phyloP scores from a whole-genome alignment of 2,113 vertebrate genomes.

The Collichthys lucidus region DNA sequence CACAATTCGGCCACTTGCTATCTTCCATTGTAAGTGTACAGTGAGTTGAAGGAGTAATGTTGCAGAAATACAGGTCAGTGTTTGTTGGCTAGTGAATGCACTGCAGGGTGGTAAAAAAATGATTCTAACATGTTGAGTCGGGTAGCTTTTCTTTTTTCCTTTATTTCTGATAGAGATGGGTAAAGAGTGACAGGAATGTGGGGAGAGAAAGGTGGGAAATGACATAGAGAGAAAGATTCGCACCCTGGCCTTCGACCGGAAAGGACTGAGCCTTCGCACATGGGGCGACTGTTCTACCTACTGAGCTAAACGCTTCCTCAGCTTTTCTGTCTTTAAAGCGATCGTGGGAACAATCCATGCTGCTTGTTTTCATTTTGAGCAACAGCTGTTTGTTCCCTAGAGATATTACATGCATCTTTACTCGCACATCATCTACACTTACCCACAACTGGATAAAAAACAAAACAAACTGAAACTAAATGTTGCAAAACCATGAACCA shows the following conservation, averaged over 20 bases:
- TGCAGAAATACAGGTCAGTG: neutral
- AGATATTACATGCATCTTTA: neutral
- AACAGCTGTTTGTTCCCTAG: neutral
- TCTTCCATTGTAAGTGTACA: neutral
- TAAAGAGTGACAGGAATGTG: too few species aligned
- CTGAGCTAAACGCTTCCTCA: too few species aligned
- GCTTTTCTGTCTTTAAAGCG: neutral
- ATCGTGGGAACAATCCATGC: neutral
- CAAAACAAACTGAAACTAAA: slow-evolving; percentile 1
- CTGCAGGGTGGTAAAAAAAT: neutral
- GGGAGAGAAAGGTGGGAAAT: too few species aligned
- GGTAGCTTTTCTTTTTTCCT: neutral
- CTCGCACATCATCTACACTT: neutral
- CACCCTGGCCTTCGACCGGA: too few species aligned
- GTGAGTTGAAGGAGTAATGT: neutral
- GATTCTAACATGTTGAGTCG: neutral
- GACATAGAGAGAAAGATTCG: too few species aligned
- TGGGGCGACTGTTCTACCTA: too few species aligned
- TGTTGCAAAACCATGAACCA: neutral
- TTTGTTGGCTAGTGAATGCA: neutral
- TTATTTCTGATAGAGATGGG: too few species aligned
- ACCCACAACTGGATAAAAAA: neutral
- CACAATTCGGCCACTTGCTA: slow-evolving; percentile 20
- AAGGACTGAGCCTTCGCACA: too few species aligned
- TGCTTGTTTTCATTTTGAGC: neutral